Percentiles rank a stretch among this genome's conserved stretches.
Evolutionary conservation across 1,140 invertebrate species (phyloP).

Genomic region (Listronotus oregonensis): DNA sequence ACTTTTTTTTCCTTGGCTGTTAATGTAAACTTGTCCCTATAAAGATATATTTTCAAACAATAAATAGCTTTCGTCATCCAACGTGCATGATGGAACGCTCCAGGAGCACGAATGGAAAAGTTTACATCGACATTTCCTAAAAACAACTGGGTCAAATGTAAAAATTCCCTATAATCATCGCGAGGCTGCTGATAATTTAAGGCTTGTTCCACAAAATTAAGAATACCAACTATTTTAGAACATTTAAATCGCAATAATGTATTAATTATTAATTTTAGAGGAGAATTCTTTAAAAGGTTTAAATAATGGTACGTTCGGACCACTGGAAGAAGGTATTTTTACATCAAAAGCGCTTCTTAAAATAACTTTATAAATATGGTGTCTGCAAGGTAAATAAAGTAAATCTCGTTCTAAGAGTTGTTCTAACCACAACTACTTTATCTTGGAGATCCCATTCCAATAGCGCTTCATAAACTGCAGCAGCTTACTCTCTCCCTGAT

Average conservation of each 20-base stretch:
- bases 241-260: slow-evolving; percentile 4
- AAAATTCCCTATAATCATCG: not conserved
- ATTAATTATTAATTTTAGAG: slow-evolving; percentile 21
- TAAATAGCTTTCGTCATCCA: slow-evolving; percentile 54
- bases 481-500: no score
- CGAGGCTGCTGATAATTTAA: slow-evolving; percentile 13
- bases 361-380: slow-evolving; percentile 42
- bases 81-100: slow-evolving; percentile 54
- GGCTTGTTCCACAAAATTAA: no score
- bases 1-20: slow-evolving; percentile 28
- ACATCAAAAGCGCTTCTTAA: slow-evolving; percentile 40
- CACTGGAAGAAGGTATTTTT: slow-evolving; percentile 27
- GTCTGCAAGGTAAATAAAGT: slow-evolving; percentile 38
- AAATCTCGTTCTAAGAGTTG: slow-evolving; percentile 38
- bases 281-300: slow-evolving; percentile 24
- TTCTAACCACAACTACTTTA: no score
- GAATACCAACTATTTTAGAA: slow-evolving; percentile 33
- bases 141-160: slow-evolving; percentile 30
- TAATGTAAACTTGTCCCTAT: slow-evolving; percentile 43
- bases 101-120: slow-evolving; percentile 50
- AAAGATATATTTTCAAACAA: no score
- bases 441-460: no score
- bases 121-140: slow-evolving; percentile 54
- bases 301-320: slow-evolving; percentile 32
- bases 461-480: no score